Conservation (phyloP, 64 coral and sea anemone species). For the Actinia equina region DNA sequence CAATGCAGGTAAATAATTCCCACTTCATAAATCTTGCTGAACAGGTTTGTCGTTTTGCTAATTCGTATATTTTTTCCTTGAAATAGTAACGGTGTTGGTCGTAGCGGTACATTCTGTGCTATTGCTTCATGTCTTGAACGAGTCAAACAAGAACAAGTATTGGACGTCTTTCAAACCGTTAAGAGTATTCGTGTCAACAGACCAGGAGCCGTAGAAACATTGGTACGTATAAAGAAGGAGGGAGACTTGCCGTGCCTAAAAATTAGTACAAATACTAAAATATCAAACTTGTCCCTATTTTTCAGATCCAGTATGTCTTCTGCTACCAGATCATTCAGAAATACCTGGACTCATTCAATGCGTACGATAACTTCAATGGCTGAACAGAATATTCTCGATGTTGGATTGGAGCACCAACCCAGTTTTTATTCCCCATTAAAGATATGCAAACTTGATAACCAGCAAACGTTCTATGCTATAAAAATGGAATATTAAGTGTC, state of each 20-base stretch:
- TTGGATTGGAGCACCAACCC: no score
- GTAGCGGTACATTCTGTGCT: constrained; percentile 46
- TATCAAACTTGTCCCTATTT: neutral
- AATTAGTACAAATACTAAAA: no score
- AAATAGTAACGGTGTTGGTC: constrained; percentile 53
- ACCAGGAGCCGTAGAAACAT: constrained; percentile 44
- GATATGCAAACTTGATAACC: no score
- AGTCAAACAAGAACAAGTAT: constrained; percentile 47
- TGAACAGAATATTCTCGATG: neutral
- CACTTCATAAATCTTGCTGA: no score
- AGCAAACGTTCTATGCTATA: no score
- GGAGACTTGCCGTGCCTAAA: no score
- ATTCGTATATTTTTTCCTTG: neutral
- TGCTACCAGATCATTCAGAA: constrained; percentile 52
- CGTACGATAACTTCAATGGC: constrained; percentile 59
- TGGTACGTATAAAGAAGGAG: constrained; percentile 32
- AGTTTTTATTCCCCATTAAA: no score
- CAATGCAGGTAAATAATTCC: neutral
- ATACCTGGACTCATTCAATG: constrained; percentile 58
- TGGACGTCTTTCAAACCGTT: constrained; percentile 61
- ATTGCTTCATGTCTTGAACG: constrained; percentile 40
- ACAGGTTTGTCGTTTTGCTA: neutral
- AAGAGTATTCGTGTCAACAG: constrained; percentile 46
- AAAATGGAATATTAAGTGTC: no score
- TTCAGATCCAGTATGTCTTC: constrained; percentile 52